phyloP scores from a whole-genome alignment of 2,888 invertebrate genomes.

The Cinara cedri region DNA sequence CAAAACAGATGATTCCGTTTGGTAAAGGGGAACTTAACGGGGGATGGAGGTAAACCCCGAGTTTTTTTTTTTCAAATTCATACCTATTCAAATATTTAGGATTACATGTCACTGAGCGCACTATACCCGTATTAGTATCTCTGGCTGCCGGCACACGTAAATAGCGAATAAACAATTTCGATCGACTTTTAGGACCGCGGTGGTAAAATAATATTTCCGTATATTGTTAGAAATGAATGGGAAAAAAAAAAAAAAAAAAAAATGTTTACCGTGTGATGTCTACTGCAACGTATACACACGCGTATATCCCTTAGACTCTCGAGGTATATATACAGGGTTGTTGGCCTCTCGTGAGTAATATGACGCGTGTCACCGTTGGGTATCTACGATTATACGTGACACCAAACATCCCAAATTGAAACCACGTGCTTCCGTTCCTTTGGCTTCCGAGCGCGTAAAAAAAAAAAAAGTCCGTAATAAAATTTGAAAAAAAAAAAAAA shows the following conservation, averaged over 20 bases:
- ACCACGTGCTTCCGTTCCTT: conserved; percentile 55
- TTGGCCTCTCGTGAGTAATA: conserved; percentile 51
- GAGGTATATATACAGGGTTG: conserved; percentile 14
- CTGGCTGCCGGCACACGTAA: too few species aligned
- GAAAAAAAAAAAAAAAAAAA: background rate
- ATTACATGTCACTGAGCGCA: too few species aligned
- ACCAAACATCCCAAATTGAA: conserved; percentile 56
- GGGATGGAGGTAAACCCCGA: too few species aligned
- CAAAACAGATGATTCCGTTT: too few species aligned
- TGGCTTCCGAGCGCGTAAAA: conserved; percentile 34
- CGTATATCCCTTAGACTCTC: conserved; percentile 8
- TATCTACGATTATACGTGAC: conserved; percentile 54
- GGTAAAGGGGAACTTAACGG: too few species aligned
- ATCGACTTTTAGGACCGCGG: background rate
- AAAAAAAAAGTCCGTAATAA: conserved; percentile 11
- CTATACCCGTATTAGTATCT: too few species aligned
- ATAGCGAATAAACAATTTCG: background rate
- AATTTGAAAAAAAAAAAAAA: conserved; percentile 6
- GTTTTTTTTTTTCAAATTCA: too few species aligned
- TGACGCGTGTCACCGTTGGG: conserved; percentile 54
- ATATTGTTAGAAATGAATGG: conserved; percentile 14
- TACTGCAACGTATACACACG: background rate
- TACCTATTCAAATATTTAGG: too few species aligned
- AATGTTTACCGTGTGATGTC: background rate
- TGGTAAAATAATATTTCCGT: conserved; percentile 27